Percentiles rank a stretch among this genome's conserved stretches.
Evolutionary conservation across 2,113 vertebrate species (phyloP).

Genomic region (Ptilorrhoa leucosticta): DNA sequence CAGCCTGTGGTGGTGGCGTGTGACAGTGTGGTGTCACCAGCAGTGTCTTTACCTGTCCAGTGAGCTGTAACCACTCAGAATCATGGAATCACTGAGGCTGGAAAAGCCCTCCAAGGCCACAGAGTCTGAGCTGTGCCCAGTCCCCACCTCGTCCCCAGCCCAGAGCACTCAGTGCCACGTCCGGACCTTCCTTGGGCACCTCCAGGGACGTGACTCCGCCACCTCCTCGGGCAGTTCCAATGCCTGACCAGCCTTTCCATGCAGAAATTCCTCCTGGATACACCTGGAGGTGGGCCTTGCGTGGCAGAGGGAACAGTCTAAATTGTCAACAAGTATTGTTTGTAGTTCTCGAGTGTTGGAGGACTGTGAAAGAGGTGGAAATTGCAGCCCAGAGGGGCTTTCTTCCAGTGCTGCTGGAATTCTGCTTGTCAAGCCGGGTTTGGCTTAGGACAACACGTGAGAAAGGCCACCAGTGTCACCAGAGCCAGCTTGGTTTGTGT

Average conservation of each 20-base stretch:
- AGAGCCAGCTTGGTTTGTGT: background rate
- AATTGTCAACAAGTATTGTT: rapidly evolving
- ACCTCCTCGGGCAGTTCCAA: background rate
- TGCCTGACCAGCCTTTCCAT: background rate
- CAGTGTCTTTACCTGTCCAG: background rate
- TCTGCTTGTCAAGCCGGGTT: background rate
- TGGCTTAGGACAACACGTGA: rapidly evolving
- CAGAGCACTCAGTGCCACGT: background rate
- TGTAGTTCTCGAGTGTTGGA: background rate
- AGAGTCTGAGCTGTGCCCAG: rapidly evolving
- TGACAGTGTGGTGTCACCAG: rapidly evolving
- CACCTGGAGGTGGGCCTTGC: background rate
- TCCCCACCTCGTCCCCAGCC: background rate
- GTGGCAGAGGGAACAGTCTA: rapidly evolving
- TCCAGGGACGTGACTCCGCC: background rate
- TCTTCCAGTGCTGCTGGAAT: background rate
- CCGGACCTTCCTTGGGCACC: background rate
- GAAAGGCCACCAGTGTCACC: background rate
- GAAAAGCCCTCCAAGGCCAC: background rate
- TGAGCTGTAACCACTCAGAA: background rate
- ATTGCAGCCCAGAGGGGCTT: background rate
- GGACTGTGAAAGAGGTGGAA: background rate
- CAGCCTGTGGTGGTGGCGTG: rapidly evolving
- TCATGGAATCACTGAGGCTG: rapidly evolving
- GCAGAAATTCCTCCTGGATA: background rate